Conservation (phyloP, 1,140 invertebrate genomes). For the Vanessa tameamea region DNA sequence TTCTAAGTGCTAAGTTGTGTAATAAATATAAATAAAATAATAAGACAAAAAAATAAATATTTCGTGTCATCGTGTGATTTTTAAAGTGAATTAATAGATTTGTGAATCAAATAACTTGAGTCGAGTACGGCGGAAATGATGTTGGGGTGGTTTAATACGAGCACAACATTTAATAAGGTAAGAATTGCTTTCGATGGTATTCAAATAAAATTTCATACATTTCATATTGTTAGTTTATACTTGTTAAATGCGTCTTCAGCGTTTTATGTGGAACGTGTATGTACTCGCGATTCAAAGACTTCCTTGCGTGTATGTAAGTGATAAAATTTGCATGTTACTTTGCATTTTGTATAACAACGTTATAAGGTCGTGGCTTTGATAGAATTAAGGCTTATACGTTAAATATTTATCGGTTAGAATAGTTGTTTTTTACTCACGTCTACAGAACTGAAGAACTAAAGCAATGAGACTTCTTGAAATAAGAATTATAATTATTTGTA, state of each 20-base stretch:
- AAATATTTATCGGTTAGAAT: no score
- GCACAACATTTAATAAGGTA: slow-evolving; percentile 62
- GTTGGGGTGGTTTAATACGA: slow-evolving; percentile 55
- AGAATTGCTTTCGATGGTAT: slow-evolving; percentile 30
- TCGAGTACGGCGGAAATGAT: slow-evolving; percentile 63
- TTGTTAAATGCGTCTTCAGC: not conserved
- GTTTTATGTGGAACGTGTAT: slow-evolving; percentile 10
- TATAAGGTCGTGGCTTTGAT: slow-evolving; percentile 25
- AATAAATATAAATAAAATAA: slow-evolving; percentile 12
- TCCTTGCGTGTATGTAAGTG: slow-evolving; percentile 32
- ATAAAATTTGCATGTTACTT: slow-evolving; percentile 42
- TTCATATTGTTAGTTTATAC: not conserved
- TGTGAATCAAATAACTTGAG: slow-evolving; percentile 64
- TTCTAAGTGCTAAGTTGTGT: slow-evolving; percentile 41
- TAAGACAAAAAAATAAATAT: slow-evolving; percentile 9
- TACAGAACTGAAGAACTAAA: no score
- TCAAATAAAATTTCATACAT: slow-evolving; percentile 4
- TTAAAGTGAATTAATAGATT: slow-evolving; percentile 52
- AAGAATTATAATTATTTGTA: no score
- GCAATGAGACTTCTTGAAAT: no score
- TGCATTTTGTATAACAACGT: slow-evolving; percentile 37
- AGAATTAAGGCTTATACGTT: slow-evolving; percentile 5
- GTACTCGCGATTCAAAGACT: slow-evolving; percentile 20
- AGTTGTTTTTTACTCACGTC: no score
- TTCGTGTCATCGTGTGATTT: slow-evolving; percentile 42